Percentiles rank a stretch among this genome's conserved stretches.
Evolutionary conservation across 2,113 vertebrate species (phyloP).

Genomic region (Limnothrissa miodon): DNA sequence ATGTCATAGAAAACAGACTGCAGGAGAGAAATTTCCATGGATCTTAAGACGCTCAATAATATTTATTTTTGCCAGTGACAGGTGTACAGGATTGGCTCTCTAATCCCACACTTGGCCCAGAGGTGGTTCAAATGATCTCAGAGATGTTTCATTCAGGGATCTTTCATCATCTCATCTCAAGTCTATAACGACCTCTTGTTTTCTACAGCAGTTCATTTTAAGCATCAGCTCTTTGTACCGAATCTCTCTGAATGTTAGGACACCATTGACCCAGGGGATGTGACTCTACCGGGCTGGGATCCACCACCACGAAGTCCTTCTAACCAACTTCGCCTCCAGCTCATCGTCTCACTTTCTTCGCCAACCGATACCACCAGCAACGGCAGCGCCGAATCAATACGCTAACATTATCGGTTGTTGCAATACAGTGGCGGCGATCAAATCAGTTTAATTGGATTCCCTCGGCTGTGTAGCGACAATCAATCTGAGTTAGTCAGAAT

Average conservation of each 20-base stretch:
- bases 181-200: no score
- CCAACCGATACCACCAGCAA: neutral
- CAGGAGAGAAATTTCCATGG: neutral
- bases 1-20: no score
- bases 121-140: no score
- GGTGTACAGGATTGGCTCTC: neutral
- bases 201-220: no score
- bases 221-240: no score
- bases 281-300: no score
- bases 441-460: conserved; percentile 12
- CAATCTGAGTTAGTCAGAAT: neutral
- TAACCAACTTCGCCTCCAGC: neutral
- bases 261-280: no score
- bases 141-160: neutral
- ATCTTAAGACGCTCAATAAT: neutral
- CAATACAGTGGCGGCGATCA: conserved; percentile 4
- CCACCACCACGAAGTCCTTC: neutral
- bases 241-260: neutral
- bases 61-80: neutral
- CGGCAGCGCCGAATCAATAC: neutral
- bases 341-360: neutral
- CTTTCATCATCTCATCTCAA: no score
- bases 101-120: no score
- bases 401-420: neutral
- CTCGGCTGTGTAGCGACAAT: neutral